These are phyloP conservation scores for Sturmia bella DNA, from an alignment of 2,888 invertebrate species.

Conservation along the genomic window DNA sequence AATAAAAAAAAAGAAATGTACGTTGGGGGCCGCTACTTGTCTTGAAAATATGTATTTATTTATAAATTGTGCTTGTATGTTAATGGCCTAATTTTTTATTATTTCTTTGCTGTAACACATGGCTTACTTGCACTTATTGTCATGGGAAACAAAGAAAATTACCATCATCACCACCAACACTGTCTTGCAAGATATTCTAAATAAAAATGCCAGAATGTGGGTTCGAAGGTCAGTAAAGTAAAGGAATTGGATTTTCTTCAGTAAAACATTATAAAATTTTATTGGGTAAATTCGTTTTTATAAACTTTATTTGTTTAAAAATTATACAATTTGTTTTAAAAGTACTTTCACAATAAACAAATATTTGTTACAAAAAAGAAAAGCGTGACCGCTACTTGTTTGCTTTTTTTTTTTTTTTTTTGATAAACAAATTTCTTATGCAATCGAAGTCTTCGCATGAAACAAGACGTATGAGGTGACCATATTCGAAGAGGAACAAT, in stretches of 20 bases:
- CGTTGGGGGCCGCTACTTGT: slow-evolving; percentile 1
- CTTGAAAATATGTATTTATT: no score
- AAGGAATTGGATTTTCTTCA: slow-evolving; percentile 9
- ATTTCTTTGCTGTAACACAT: slow-evolving; percentile 28
- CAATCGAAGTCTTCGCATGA: no score
- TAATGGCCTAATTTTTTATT: slow-evolving; percentile 40
- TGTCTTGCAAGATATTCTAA: slow-evolving; percentile 32
- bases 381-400: no score
- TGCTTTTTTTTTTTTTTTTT: no score
- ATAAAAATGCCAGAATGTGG: slow-evolving; percentile 25
- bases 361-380: no score
- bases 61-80: slow-evolving; percentile 4
- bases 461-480: no score
- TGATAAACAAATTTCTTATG: no score
- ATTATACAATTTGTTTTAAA: no score
- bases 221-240: background rate
- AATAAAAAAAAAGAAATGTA: slow-evolving; percentile 21
- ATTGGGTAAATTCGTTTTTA: background rate
- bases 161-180: slow-evolving; percentile 23
- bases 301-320: no score
- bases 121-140: slow-evolving; percentile 30
- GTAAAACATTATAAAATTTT: background rate
- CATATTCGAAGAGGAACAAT: no score
- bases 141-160: slow-evolving; percentile 1
- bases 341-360: no score